phyloP scores from a whole-genome alignment of 2,888 invertebrate species.

The Asteroscopus sphinx region DNA sequence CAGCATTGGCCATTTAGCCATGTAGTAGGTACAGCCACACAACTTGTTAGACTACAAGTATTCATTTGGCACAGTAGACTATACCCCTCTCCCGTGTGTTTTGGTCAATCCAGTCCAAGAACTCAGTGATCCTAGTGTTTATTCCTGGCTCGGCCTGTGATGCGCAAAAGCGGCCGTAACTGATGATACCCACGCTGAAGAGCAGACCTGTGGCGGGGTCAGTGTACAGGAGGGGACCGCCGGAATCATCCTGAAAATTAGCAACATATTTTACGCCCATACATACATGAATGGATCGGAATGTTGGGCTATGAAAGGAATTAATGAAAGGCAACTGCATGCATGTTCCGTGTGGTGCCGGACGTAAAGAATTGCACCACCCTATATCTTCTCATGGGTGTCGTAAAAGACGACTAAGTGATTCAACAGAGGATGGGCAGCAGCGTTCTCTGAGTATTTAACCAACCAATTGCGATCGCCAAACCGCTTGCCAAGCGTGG shows the following conservation, averaged over 20 bases:
- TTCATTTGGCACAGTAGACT: constrained; percentile 68
- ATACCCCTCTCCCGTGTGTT: constrained; percentile 64
- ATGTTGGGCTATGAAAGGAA: no score
- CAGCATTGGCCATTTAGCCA: neutral
- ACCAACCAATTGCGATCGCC: no score
- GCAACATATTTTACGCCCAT: no score
- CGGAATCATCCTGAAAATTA: constrained; percentile 82
- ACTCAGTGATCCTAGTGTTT: constrained; percentile 88
- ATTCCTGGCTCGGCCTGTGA: constrained; percentile 78
- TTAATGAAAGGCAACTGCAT: no score
- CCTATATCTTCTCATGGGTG: no score
- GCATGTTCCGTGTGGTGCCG: no score
- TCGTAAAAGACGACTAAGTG: no score
- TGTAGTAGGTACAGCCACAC: constrained; percentile 11
- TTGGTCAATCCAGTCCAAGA: constrained; percentile 88
- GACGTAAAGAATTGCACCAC: no score
- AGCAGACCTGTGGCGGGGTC: constrained; percentile 76
- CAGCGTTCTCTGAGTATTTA: no score
- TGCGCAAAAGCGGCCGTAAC: constrained; percentile 89
- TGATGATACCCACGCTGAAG: constrained; percentile 87
- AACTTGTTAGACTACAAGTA: neutral
- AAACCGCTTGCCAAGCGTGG: no score
- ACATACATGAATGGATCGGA: no score
- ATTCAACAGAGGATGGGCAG: no score
- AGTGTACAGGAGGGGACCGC: constrained; percentile 89